A percentile compares a stretch with the other conserved stretches of the same genome.
Conservation (phyloP, 2,797 vertebrate genomes). For the Sebastes iracundus region DNA sequence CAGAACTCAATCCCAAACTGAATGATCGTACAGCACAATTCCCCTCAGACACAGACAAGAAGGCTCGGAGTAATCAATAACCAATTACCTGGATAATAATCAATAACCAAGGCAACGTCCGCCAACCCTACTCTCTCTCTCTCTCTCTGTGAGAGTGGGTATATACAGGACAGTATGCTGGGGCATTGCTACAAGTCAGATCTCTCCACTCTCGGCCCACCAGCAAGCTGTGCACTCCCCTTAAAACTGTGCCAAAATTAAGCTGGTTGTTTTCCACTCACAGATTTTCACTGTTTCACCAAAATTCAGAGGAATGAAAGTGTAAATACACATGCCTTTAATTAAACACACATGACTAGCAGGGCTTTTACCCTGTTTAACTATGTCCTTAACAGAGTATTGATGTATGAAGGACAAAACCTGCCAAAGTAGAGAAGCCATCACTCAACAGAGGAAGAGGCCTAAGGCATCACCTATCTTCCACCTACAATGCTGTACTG, state of each 20-base stretch:
- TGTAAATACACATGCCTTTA: not conserved
- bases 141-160: constrained; percentile 9
- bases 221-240: not conserved
- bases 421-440: too few relatives aligned
- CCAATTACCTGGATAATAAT: constrained; percentile 66
- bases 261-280: not conserved
- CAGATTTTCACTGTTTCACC: not conserved
- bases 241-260: not conserved
- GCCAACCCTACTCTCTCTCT: constrained; percentile 2
- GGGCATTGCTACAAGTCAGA: not conserved
- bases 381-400: not conserved
- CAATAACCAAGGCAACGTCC: constrained; percentile 52
- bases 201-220: constrained; percentile 2
- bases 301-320: not conserved
- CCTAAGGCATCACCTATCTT: too few relatives aligned
- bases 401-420: too few relatives aligned
- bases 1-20: constrained; percentile 35
- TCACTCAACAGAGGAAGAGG: too few relatives aligned
- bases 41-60: constrained; percentile 32
- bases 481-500: too few relatives aligned
- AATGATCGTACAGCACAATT: constrained; percentile 32
- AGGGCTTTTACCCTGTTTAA: not conserved
- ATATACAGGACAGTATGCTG: not conserved
- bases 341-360: constrained; percentile 17
- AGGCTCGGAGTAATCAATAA: constrained; percentile 63